These are phyloP conservation scores for Phyllotreta cruciferae DNA, from an alignment of 2,888 invertebrate genomes.

Conservation along the genomic window DNA sequence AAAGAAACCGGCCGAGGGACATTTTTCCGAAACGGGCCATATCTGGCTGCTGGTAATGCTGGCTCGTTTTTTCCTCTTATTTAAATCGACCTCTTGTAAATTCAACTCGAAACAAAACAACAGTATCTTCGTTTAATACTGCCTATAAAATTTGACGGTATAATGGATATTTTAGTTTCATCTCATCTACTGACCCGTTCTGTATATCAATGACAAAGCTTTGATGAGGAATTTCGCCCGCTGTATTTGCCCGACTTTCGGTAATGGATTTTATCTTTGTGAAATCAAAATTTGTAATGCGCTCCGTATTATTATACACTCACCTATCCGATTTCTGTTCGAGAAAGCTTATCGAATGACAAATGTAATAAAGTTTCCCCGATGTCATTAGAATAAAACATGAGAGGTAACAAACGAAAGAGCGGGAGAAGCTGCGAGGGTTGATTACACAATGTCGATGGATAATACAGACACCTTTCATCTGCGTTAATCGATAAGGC, in stretches of 20 bases:
- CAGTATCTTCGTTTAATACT: too few species aligned
- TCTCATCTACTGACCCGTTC: too few species aligned
- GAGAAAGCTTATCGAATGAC: constrained; percentile 16
- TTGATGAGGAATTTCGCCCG: too few species aligned
- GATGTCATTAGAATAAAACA: constrained; percentile 23
- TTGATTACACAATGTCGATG: constrained; percentile 22
- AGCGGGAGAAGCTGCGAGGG: constrained; percentile 15
- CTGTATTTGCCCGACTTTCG: too few species aligned
- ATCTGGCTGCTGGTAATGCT: constrained; percentile 13
- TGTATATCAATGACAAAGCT: too few species aligned
- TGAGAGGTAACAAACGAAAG: not conserved
- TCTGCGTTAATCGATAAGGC: constrained; percentile 24
- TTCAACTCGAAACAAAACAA: too few species aligned
- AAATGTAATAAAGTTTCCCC: constrained; percentile 20
- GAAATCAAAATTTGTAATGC: too few species aligned
- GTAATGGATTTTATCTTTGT: too few species aligned
- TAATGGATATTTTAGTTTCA: too few species aligned
- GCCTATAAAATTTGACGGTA: too few species aligned
- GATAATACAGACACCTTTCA: constrained; percentile 22
- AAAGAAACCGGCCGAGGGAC: constrained; percentile 34
- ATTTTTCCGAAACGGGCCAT: constrained; percentile 43
- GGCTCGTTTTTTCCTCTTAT: too few species aligned
- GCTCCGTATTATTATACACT: not conserved
- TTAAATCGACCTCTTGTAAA: too few species aligned
- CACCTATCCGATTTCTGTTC: constrained; percentile 11